Conservation (phyloP, 2,113 vertebrate species). For the Garra rufa region DNA sequence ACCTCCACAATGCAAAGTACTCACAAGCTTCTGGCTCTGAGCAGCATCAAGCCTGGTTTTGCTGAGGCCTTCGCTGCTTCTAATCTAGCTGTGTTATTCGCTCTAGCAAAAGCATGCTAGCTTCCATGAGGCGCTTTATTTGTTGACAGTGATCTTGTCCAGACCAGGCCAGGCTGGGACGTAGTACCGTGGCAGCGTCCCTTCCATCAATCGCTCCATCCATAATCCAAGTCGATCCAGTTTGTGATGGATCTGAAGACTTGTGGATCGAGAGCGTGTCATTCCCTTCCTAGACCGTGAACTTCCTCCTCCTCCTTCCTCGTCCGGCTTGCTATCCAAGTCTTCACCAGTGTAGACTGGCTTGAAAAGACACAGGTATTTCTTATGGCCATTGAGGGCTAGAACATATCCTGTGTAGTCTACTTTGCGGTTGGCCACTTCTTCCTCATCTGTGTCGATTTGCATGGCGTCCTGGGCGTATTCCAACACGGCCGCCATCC, state of each 20-base stretch:
- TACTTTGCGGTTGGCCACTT: constrained; percentile 77
- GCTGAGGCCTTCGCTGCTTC: background rate
- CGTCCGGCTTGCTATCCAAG: constrained; percentile 68
- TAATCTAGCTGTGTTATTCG: background rate
- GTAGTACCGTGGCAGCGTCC: constrained; percentile 92
- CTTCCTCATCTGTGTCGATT: constrained; percentile 84
- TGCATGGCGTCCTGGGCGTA: constrained; percentile 86
- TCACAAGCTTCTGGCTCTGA: background rate
- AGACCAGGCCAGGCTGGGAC: constrained; percentile 91
- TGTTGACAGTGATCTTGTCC: constrained; percentile 79
- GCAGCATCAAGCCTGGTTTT: background rate
- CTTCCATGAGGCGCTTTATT: constrained; percentile 61
- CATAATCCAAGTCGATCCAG: constrained; percentile 91
- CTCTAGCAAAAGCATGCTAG: background rate
- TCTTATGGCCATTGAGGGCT: constrained; percentile 95
- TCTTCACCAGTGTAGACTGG: constrained; percentile 86
- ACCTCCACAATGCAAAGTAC: background rate
- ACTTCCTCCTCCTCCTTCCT: constrained; percentile 71
- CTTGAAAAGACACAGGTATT: constrained; percentile 96
- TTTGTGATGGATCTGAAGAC: constrained; percentile 88
- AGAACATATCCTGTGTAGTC: constrained; percentile 94
- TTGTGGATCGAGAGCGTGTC: constrained; percentile 74
- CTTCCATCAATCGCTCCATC: constrained; percentile 96
- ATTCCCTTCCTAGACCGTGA: constrained; percentile 65
- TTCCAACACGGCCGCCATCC: constrained; percentile 89